Evolutionary conservation across 2,888 invertebrate species (phyloP), one percentile per base, ranked within the genome.

Genomic region (Drosophila lutescens): DNA sequence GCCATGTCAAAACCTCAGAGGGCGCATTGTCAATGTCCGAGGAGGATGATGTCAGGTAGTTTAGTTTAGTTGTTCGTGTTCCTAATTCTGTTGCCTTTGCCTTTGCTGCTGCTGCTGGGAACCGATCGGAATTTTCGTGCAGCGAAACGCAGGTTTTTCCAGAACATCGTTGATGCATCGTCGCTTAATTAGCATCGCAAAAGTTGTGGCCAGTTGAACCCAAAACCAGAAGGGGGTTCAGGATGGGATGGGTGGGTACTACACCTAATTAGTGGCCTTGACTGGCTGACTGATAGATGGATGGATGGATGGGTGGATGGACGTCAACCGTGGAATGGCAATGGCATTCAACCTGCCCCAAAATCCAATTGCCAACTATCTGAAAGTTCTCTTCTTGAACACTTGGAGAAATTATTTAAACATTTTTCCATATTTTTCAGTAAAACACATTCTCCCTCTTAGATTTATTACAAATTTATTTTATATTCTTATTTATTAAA

Each of bases 231-330:
- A 10, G 72, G 41, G 59, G 56, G 53, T 20, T 13, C 43, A 12
- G 15, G 40, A 1, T 44, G 23, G 44, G 23, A 9, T 23, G 23
- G 26, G 30, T 9, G 61, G 46, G 55, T 54, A 66, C 77, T 77
- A 73, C 79, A 83, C 74, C 85, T 84, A 85, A 84, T 84, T 84
- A 84, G 85, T 85, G 77, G 82, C 85, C 85, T 80, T 63, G 83
- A 80, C 80, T 81, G 69, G 63, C 66, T 54, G 61, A 70, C 72
- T 72, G 74, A 78, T 60, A 20, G 75, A 65, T 34, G 56, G 47
- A 30, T 61, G 6, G 43, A 56, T 47, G 26, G 26, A 30, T 30
- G 30, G 30, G 8, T 56, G 17, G 26, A 36, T 51, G 46, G 74
- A 71, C 66, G 56, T 71, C 82, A 76, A 77, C 62, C 70, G 53